A percentile compares a stretch with the other conserved stretches of the same genome.
These are phyloP conservation scores for Panthera uncia DNA, from an alignment of 2,113 vertebrate species.

Conservation along the genomic window DNA sequence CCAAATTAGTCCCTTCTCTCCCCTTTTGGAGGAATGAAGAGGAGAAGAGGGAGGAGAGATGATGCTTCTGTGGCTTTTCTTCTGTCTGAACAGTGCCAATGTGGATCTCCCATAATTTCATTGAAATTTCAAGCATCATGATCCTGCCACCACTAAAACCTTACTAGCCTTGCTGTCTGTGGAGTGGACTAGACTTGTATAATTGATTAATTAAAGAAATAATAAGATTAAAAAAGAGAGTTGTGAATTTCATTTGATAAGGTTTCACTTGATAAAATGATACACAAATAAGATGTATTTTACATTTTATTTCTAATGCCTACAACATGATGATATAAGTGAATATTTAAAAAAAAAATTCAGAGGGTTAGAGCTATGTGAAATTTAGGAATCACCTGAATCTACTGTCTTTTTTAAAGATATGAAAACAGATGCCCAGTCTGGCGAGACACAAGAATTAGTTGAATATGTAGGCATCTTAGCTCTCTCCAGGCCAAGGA, in stretches of 20 bases:
- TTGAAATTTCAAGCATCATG: constrained; percentile 2
- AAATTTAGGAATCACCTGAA: constrained; percentile 22
- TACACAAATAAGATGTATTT: constrained; percentile 12
- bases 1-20: constrained; percentile 44
- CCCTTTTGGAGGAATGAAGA: background rate
- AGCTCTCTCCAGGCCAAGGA: background rate
- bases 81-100: background rate
- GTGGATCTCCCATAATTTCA: background rate
- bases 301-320: constrained; percentile 28
- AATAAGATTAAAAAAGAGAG: background rate
- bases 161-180: constrained; percentile 35
- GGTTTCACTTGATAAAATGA: constrained; percentile 1
- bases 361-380: background rate
- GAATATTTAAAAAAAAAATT: background rate
- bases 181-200: background rate
- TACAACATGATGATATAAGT: background rate
- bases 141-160: constrained; percentile 45
- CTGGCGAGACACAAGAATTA: background rate
- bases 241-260: constrained; percentile 33
- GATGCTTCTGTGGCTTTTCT: background rate
- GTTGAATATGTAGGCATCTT: background rate
- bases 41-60: background rate
- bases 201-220: background rate
- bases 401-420: background rate
- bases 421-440: background rate